Evolutionary conservation across 1,140 invertebrate species (phyloP).

Genomic region (Berghia stephanieae): DNA sequence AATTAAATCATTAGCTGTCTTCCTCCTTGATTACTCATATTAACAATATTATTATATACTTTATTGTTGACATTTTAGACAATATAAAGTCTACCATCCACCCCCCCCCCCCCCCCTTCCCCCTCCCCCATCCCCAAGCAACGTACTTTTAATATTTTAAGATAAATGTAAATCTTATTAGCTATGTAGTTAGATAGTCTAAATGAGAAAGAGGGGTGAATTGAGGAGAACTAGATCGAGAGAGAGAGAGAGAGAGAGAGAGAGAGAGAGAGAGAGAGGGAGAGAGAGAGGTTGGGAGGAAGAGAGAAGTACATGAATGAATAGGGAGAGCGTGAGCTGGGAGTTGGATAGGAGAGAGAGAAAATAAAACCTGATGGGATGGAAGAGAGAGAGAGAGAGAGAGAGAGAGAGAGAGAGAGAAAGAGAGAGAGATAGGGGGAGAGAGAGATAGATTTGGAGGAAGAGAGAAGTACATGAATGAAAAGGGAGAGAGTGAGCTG

Average conservation of each 20-base stretch:
- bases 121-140: constrained; percentile 16
- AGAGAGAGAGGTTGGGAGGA: not conserved
- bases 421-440: constrained; percentile 12
- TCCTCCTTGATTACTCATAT: too few relatives aligned
- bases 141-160: not conserved
- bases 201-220: not conserved
- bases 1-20: too few relatives aligned
- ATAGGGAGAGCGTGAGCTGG: not conserved
- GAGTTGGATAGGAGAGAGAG: too few relatives aligned
- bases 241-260: constrained; percentile 9
- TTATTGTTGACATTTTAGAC: too few relatives aligned
- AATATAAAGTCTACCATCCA: too few relatives aligned
- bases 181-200: not conserved
- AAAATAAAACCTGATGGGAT: not conserved
- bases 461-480: not conserved
- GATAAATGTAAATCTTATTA: not conserved
- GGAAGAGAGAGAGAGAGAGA: too few relatives aligned
- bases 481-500: not conserved
- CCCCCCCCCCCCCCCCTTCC: too few relatives aligned
- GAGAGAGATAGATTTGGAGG: not conserved
- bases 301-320: not conserved
- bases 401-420: not conserved
- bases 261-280: too few relatives aligned
- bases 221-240: not conserved
- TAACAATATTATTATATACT: too few relatives aligned